Conservation (phyloP, 2,888 invertebrate genomes). For the Oligia latruncula region DNA sequence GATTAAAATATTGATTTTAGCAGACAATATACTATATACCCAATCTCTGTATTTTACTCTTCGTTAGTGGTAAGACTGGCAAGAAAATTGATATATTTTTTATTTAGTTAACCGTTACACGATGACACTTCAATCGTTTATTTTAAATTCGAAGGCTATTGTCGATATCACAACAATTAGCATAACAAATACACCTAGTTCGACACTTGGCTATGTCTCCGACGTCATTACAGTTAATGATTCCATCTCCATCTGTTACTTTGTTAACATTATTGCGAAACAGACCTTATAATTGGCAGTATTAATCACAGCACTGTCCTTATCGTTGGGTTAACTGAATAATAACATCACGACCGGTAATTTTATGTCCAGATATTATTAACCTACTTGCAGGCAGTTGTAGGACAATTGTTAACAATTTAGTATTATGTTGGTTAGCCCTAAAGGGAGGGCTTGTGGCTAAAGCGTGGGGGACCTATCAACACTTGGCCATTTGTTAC, state of each 20-base stretch:
- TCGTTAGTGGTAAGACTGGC: no score
- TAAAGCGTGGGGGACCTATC: constrained; percentile 14
- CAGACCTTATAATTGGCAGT: constrained; percentile 53
- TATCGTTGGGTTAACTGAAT: constrained; percentile 54
- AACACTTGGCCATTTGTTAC: not conserved
- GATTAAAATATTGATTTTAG: not conserved
- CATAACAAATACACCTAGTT: constrained; percentile 10
- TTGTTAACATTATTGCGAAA: constrained; percentile 38
- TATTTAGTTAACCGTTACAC: not conserved
- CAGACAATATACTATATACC: not conserved
- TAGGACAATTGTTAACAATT: constrained; percentile 50
- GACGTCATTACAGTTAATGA: constrained; percentile 43
- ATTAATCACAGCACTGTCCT: constrained; percentile 55
- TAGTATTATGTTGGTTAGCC: constrained; percentile 44
- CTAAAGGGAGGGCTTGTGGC: constrained; percentile 28
- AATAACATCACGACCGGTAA: constrained; percentile 60
- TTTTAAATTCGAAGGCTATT: not conserved
- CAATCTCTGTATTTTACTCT: not conserved
- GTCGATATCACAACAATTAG: not conserved
- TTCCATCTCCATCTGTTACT: constrained; percentile 45
- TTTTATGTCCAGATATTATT: constrained; percentile 58
- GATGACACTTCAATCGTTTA: not conserved
- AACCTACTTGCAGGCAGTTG: constrained; percentile 50
- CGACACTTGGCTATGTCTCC: not conserved
- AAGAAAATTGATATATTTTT: no score